Base-by-base conservation (phyloP, 2,888 invertebrate genomes). In the Amorpha juglandis region DNA sequence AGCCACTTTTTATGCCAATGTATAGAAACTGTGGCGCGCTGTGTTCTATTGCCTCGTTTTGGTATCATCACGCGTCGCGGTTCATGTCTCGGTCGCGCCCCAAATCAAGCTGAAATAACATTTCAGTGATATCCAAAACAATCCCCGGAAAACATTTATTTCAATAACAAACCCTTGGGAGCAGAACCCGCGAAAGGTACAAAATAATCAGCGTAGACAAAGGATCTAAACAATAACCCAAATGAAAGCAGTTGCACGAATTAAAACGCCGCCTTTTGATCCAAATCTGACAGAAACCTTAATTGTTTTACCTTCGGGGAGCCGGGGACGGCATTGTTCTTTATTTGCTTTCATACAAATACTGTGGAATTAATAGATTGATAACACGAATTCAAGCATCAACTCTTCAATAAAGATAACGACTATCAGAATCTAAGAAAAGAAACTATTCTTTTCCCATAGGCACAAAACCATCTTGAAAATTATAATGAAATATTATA, bases 201-300 rank as follows among this genome's bases (percentile, higher is more conserved):
- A n/a, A 64, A 48, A 48, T 64, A 64, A 47, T 65, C 45, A 66
- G 35, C 35, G 62, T 45, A 63, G 38, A 64, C 52, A 58, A 58
- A 58, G 19, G 58, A 19, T 12, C 42, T 42, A 42, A 63, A 50
- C n/a, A 47, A 63, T 48, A 63, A 63, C 52, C 19, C 3, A 50
- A 51, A 62, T 45, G 51, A 51, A 58, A 45, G 42, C 42, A 55
- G 47, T 62, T 63, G 45, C 47, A 50, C 38, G 11, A 63, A 65
- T 65, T 62, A 64, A 53, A 64, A 38, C 45, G 53, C 45, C 51
- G 35, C 51, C 64, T 64, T 50, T 53, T 53, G 52, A 53, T 45
- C 21, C 38, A 11, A 53, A 42, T 45, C 19, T 19, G 58, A 58
- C 19, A 27, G 16, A 38, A 58, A 58, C 1, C 42, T 42, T 42